Percentiles rank a stretch among this genome's conserved stretches.
phyloP scores from a whole-genome alignment of 2,888 invertebrate species.

The Eulithis prunata region DNA sequence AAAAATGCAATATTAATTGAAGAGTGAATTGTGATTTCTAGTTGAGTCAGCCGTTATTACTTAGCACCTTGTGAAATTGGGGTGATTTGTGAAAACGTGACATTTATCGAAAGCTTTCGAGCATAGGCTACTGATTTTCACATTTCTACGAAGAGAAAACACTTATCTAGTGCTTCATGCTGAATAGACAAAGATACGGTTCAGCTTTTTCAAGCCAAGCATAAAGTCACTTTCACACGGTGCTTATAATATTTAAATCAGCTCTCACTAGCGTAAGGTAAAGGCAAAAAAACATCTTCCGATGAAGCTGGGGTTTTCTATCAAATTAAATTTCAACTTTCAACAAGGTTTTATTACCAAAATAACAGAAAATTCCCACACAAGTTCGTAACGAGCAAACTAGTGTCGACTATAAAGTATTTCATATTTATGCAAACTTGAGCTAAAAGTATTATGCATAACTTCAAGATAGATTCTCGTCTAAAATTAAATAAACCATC shows the following conservation, averaged over 20 bases:
- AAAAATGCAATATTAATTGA: no score
- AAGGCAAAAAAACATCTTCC: background rate
- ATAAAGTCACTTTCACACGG: background rate
- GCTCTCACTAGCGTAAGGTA: no score
- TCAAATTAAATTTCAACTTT: constrained; percentile 36
- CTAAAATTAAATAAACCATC: constrained; percentile 12
- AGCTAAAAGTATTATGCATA: constrained; percentile 19
- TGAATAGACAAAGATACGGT: constrained; percentile 15
- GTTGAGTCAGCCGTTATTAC: no score
- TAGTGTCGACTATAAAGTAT: constrained; percentile 26
- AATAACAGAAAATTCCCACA: constrained; percentile 32
- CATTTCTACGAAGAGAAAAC: constrained; percentile 8
- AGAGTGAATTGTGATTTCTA: no score
- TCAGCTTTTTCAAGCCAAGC: constrained; percentile 14
- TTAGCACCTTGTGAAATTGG: no score
- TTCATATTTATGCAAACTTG: constrained; percentile 27
- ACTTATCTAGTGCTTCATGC: constrained; percentile 1
- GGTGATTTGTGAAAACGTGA: no score
- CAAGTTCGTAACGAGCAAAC: constrained; percentile 31
- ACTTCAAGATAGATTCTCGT: constrained; percentile 21
- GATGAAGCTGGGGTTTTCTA: background rate
- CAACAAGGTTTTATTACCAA: constrained; percentile 30
- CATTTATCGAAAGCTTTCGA: background rate
- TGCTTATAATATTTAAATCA: no score
- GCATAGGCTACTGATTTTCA: background rate